Evolutionary conservation across 1,140 invertebrate species (phyloP).

Genomic region (Brachionus rotundiformis): DNA sequence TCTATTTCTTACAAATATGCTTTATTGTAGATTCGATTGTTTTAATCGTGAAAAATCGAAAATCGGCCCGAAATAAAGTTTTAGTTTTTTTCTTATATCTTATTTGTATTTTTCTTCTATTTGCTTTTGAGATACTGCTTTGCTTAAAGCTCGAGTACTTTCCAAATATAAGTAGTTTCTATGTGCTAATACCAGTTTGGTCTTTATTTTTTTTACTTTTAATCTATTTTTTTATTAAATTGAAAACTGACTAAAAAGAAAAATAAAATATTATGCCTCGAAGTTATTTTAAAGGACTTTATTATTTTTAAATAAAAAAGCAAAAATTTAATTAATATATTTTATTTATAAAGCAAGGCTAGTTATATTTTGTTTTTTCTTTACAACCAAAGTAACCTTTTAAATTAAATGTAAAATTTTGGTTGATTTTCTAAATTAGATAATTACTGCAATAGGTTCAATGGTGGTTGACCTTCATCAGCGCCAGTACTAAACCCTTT

Average conservation of each 20-base stretch:
- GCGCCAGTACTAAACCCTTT: constrained; percentile 25
- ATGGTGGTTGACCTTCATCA: constrained; percentile 50
- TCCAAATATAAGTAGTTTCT: not conserved
- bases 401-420: not conserved
- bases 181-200: constrained; percentile 40
- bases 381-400: constrained; percentile 10
- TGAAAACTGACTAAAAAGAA: constrained; percentile 6
- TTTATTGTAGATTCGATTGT: not conserved
- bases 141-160: constrained; percentile 44
- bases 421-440: not conserved
- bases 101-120: not conserved
- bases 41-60: constrained; percentile 5
- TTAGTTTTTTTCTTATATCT: not conserved
- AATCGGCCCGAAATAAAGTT: not conserved
- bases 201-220: not conserved
- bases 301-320: not conserved
- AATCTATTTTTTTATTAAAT: constrained; percentile 10
- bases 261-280: not conserved
- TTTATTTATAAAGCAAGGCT: not conserved
- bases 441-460: constrained; percentile 35
- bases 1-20: constrained; percentile 13
- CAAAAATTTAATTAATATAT: not conserved
- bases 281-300: not conserved
- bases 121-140: constrained; percentile 35
- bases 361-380: not conserved